Conservation (phyloP, 2,113 vertebrate species). For the Coreoperca whiteheadi region DNA sequence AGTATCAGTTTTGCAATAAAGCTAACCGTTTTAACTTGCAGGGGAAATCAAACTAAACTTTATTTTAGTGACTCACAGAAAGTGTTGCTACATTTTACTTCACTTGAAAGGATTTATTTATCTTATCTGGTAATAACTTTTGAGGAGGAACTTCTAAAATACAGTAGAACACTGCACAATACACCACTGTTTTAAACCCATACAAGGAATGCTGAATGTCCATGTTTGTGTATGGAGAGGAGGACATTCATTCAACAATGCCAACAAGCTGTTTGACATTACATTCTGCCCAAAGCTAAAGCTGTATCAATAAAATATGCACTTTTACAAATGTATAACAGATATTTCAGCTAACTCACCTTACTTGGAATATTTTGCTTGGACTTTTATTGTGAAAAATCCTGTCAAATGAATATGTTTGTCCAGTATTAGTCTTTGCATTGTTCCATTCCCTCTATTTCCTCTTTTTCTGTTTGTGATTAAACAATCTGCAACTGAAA, state of each 20-base stretch:
- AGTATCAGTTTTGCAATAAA: too few relatives aligned
- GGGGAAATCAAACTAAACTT: too few relatives aligned
- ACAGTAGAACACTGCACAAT: too few relatives aligned
- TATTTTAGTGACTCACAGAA: too few relatives aligned
- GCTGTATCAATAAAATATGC: background rate
- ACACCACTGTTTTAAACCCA: too few relatives aligned
- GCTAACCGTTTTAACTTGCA: too few relatives aligned
- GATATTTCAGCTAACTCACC: background rate
- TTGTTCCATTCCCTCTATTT: background rate
- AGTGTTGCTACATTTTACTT: too few relatives aligned
- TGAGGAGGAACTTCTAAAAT: too few relatives aligned
- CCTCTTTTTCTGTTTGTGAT: constrained; percentile 21
- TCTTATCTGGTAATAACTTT: too few relatives aligned
- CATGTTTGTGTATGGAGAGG: background rate
- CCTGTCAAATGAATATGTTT: background rate
- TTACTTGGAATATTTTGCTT: background rate
- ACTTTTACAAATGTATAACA: background rate
- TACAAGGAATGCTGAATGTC: background rate
- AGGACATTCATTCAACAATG: background rate
- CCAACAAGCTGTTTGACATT: background rate
- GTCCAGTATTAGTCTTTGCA: background rate
- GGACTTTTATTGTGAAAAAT: background rate
- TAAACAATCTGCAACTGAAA: constrained; percentile 5
- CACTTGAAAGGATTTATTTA: too few relatives aligned
- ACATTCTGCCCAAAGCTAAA: background rate